Evolutionary conservation across 1,140 invertebrate species (phyloP).

Genomic region (Diorhabda carinulata): DNA sequence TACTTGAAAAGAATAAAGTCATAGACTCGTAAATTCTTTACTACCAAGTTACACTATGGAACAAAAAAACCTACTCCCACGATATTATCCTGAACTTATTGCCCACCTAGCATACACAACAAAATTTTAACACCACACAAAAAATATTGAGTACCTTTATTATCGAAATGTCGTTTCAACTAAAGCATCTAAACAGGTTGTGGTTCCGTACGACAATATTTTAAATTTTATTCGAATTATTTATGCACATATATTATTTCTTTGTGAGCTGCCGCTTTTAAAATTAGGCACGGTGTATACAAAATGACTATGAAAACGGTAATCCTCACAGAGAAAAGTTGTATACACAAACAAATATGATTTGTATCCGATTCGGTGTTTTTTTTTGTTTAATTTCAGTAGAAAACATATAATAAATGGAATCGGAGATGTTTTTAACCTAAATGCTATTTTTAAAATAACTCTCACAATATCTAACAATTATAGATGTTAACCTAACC

Average conservation of each 20-base stretch:
- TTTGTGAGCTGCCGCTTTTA: conserved; percentile 34
- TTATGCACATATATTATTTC: conserved; percentile 36
- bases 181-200: conserved; percentile 31
- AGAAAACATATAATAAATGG: no score
- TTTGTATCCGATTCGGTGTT: conserved; percentile 24
- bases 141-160: conserved; percentile 29
- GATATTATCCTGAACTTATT: conserved; percentile 22
- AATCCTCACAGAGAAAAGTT: conserved; percentile 29
- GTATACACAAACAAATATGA: conserved; percentile 35
- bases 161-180: conserved; percentile 28
- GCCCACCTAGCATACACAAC: conserved; percentile 18
- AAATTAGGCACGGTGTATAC: conserved; percentile 32
- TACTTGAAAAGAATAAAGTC: no score
- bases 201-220: conserved; percentile 33
- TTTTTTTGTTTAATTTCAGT: background rate
- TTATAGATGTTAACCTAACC: no score
- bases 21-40: background rate
- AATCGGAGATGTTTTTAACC: no score
- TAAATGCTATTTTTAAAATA: no score
- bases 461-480: no score
- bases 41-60: conserved; percentile 30
- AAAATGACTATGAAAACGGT: conserved; percentile 33
- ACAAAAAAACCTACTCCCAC: conserved; percentile 27
- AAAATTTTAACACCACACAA: conserved; percentile 18
- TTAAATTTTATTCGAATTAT: conserved; percentile 37